Base-by-base conservation (phyloP, 2,888 invertebrate species). In the Nomada ferruginata region DNA sequence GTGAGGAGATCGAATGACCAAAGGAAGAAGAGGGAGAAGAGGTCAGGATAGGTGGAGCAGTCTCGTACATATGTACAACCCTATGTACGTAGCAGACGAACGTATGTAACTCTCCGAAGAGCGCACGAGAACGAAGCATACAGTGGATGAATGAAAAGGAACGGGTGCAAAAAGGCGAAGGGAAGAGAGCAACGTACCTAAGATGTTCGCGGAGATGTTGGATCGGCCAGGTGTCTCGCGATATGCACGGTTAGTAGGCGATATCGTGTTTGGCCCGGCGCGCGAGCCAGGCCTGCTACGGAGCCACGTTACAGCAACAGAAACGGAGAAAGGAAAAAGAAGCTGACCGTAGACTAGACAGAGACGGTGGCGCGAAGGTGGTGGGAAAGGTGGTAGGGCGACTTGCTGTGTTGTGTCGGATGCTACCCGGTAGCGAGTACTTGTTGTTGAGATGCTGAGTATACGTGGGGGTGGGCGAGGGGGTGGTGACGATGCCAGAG, bases 321-420 rank as follows among this genome's bases (percentile, higher is more conserved):
- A 64, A 47, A 69, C 61, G 53, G 44, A 11, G 50, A 66, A 64
- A 71, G 57, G 55, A 64, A 60, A 73, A 47, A 15, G 26, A 9
- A 42, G 5, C 68, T 26, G 42, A 7, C 60, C 18, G 59, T 47
- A 50, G 69, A 68, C 47, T 23, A 68, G 65, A 70, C 50, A 72
- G 70, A 57, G 36, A 71, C 36, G 52, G 53, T 13, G 59, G 53
- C 13, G 59, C 65, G 66, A 68, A 68, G 29, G 61, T 44, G 63
- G 72, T 42, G 59, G 29, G 61, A 50, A 82, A 82, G 89, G 89
- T 89, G 89, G 89, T 84, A 90, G 91, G 91, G 89, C 89, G 87
- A 89, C 90, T 92, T 92, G 93, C 91, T 92, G 92, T 92, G 92
- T 92, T 93, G 91, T 93, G 92, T 92, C 91, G 91, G 91, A 92